Conservation (phyloP, 2,797 vertebrate genomes). For the Etheostoma perlongum region DNA sequence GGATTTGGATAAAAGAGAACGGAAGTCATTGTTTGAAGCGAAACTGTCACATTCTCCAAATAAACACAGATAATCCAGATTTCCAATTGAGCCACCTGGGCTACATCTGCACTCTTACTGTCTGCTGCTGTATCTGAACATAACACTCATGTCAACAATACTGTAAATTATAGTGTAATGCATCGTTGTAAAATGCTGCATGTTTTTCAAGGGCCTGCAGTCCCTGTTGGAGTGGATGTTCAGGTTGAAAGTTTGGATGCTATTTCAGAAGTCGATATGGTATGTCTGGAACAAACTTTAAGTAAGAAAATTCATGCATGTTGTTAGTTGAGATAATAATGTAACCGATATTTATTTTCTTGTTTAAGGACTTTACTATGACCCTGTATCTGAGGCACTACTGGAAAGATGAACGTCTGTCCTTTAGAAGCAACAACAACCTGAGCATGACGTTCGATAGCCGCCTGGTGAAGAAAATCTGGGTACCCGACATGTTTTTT, state of each 20-base stretch:
- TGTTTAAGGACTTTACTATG: conserved; percentile 93
- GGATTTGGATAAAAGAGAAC: conserved; percentile 47
- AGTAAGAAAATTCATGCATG: neutral
- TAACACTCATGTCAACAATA: neutral
- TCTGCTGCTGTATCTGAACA: neutral
- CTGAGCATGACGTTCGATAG: conserved; percentile 96
- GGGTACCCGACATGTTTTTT: conserved; percentile 96
- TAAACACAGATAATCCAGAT: conserved; percentile 44
- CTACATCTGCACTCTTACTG: conserved; percentile 11
- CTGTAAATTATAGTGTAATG: neutral
- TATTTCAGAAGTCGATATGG: conserved; percentile 97
- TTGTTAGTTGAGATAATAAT: neutral
- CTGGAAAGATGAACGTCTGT: conserved; percentile 93
- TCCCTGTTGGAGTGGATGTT: conserved; percentile 94
- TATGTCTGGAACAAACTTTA: conserved; percentile 59
- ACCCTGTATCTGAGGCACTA: conserved; percentile 94
- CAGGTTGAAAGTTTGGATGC: conserved; percentile 96
- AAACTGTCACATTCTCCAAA: conserved; percentile 40
- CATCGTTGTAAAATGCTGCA: neutral
- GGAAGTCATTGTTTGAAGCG: conserved; percentile 44
- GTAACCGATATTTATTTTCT: neutral
- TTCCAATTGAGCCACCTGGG: conserved; percentile 11
- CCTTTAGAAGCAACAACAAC: conserved; percentile 92
- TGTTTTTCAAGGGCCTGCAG: conserved; percentile 87
- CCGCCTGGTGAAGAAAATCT: conserved; percentile 94